Evolutionary conservation across 2,113 vertebrate species (phyloP).

Genomic region (Ifrita kowaldi): DNA sequence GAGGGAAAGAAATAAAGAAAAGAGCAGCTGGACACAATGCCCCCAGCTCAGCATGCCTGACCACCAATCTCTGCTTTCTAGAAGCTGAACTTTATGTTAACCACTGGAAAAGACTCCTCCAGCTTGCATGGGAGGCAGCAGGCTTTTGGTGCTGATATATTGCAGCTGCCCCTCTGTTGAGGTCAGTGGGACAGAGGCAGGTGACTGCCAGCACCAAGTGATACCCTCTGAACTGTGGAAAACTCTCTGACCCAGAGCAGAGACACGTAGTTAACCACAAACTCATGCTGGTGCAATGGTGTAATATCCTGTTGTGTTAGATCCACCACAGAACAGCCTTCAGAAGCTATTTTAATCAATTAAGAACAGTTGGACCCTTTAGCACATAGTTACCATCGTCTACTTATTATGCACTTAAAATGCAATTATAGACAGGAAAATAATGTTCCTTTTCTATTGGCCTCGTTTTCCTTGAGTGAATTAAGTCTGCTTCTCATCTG

Average conservation of each 20-base stretch:
- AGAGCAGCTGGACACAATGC: neutral
- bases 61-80: neutral
- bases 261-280: neutral
- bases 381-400: neutral
- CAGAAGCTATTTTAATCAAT: constrained; percentile 38
- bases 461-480: constrained; percentile 7
- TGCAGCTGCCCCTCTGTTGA: accelerated
- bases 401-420: constrained; percentile 39
- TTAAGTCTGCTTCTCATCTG: constrained; percentile 33
- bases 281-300: neutral
- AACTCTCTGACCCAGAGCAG: neutral
- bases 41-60: neutral
- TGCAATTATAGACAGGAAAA: constrained; percentile 31
- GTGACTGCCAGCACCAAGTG: neutral
- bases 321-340: neutral
- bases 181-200: neutral
- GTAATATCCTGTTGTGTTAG: neutral
- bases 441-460: neutral
- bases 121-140: neutral
- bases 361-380: constrained; percentile 16
- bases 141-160: neutral
- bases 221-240: neutral
- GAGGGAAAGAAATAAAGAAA: neutral
- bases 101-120: neutral
- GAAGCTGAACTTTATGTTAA: neutral